Base-by-base conservation (phyloP, 64 coral and sea anemone genomes). In the Anthopleura sola region DNA sequence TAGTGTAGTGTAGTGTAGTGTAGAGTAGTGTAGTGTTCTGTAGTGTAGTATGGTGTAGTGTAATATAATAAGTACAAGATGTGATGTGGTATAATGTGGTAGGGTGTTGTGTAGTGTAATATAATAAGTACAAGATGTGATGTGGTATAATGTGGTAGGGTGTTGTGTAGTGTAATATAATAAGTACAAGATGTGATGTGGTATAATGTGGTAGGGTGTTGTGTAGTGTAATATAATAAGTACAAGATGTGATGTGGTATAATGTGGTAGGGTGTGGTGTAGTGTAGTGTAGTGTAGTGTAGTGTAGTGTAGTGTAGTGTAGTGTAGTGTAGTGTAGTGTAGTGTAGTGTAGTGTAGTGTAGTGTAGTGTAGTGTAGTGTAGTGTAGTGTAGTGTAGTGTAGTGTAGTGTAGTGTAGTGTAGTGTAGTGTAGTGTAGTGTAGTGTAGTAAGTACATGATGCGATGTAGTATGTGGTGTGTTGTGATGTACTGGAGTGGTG, bases 301-400 rank as follows among this genome's bases (percentile, higher is more conserved):
- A 57, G 82, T 60, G 82, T 60, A 57, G 82, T 84, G 82, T 31
- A 21, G 54, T 58, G 82, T 84, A 21, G 54, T 50, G 85, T 74
- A 71, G 85, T 48, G 85, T 86, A 71, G 85, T 49, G 85, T 40
- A 47, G 62, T 75, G 85, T 86, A 71, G 85, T 49, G 85, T 75
- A 71, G 60, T 75, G 85, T 86, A 47, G 62, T 75, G 75, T n/a
- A 75, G 62, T 75, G 85, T 86, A 69, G 64, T 75, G 85, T 47
- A 86, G 85, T 75, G 85, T 75, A 75, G 64, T 86, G 85, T 86
- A 86, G 57, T 75, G 66, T 86, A 69, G 85, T 86, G 85, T 74
- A 50, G 64, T 86, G 85, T 86, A 86, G 39, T 75, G 85, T 75
- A 76, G 85, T 86, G 85, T 48, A 86, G 68, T 3, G 39, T 2